A percentile compares a stretch with the other conserved stretches of the same genome.
Evolutionary conservation across 2,113 vertebrate species (phyloP).

Genomic region (Nesogale talazaci): DNA sequence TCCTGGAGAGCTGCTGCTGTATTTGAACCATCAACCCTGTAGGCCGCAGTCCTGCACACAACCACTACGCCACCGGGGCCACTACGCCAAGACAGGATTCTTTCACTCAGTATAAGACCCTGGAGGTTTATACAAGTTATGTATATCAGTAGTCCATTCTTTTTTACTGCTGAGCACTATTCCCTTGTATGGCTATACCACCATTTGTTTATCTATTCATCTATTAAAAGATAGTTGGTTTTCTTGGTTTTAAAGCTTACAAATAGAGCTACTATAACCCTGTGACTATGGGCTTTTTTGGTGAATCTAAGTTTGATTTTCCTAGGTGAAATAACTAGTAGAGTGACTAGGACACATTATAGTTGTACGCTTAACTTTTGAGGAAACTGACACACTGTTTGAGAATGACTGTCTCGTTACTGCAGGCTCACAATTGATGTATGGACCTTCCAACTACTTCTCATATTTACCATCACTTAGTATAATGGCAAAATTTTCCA

Average conservation of each 20-base stretch:
- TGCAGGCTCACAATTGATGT: neutral
- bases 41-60: too few species aligned
- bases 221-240: neutral
- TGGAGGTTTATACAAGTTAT: slow-evolving; percentile 24
- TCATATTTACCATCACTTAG: neutral
- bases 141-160: neutral
- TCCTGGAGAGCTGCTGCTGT: too few species aligned
- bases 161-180: slow-evolving; percentile 16
- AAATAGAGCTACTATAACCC: slow-evolving; percentile 21
- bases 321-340: slow-evolving; percentile 25
- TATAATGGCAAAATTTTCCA: slow-evolving; percentile 11
- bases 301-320: slow-evolving; percentile 36
- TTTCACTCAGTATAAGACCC: slow-evolving; percentile 21
- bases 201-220: slow-evolving; percentile 13
- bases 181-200: neutral
- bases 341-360: neutral
- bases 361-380: slow-evolving; percentile 20
- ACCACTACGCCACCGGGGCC: too few species aligned
- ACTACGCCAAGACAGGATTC: neutral
- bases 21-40: too few species aligned
- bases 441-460: neutral
- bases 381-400: slow-evolving; percentile 27
- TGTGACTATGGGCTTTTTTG: neutral
- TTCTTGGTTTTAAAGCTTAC: neutral
- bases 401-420: neutral